Base-by-base conservation (phyloP, 1,140 invertebrate genomes). In the Megathymus violae region DNA sequence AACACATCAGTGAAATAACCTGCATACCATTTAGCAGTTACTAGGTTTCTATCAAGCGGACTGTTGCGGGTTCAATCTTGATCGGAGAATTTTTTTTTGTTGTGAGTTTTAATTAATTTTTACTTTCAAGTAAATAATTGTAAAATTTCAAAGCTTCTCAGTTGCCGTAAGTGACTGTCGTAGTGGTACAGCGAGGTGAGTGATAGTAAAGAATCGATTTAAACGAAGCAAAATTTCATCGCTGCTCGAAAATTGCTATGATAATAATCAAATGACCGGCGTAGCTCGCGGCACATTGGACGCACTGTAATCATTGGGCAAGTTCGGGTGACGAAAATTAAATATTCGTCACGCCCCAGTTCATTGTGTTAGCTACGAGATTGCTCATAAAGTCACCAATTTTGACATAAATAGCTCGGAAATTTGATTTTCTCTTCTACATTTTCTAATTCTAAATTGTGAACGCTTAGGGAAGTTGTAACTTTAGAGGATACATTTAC, bases 321-420 rank as follows among this genome's bases (percentile, higher is more conserved):
- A 48, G 44, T 60, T 48, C 44, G 62, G 50, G 38, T n/a, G 16
- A 22, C 58, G 44, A 56, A 56, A 52, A 43, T 56, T 60, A 71
- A 64, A 64, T 61, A 64, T 61, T 67, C 31, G 50, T 36, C 36
- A 48, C 44, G 52, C 62, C 51, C 51, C 14, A 58, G 43, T 50
- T 64, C 44, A 64, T 58, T 13, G 31, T 19, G 62, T 64, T 64
- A 64, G 43, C 62, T 16, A 25, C 51, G 52, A 64, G 52, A 64
- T 56, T 64, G 62, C 62, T 56, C 27, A 48, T 64, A 48, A 58
- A 64, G 17, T 48, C 36, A 19, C 17, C 62, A 60, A 60, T 60
- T 48, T 44, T 59, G 43, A 59, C 56, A 59, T 36, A 59, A 59
- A 59, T 59, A 59, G 43, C 14, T 9, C 7, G 14, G 34, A 47